A percentile compares a stretch with the other conserved stretches of the same genome.
Evolutionary conservation across 2,888 invertebrate species (phyloP).

Genomic region (Ormyrus nitidulus): DNA sequence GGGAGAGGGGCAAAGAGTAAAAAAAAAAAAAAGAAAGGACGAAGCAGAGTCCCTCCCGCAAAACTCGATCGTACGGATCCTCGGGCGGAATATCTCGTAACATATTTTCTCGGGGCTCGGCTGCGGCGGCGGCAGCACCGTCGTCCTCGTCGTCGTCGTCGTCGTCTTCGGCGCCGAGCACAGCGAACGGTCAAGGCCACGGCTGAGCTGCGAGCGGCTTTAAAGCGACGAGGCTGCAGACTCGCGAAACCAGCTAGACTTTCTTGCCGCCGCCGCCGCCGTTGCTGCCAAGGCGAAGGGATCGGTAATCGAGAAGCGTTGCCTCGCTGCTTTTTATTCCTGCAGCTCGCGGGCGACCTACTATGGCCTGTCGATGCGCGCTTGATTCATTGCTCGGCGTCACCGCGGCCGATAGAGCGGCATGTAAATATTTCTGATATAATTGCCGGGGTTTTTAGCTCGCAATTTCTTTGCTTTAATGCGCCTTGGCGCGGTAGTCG

Average conservation of each 20-base stretch:
- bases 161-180: not conserved
- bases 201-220: not conserved
- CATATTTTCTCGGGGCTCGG: not conserved
- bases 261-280: not conserved
- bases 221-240: not conserved
- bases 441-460: too few species aligned
- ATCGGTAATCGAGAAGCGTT: slow-evolving; percentile 9
- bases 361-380: not conserved
- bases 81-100: slow-evolving; percentile 7
- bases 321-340: slow-evolving; percentile 2
- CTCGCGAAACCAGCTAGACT: not conserved
- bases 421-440: too few species aligned
- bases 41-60: too few species aligned
- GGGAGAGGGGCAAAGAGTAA: too few species aligned
- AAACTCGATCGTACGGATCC: slow-evolving; percentile 23
- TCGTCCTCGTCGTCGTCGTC: not conserved
- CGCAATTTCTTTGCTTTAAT: too few species aligned
- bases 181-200: slow-evolving; percentile 50
- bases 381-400: not conserved
- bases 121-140: not conserved
- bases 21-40: too few species aligned
- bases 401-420: too few species aligned
- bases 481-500: too few species aligned
- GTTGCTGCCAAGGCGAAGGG: not conserved
- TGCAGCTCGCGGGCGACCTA: slow-evolving; percentile 14